Base-by-base conservation (phyloP, 2,113 vertebrate genomes). In the Hippocampus barbouri region DNA sequence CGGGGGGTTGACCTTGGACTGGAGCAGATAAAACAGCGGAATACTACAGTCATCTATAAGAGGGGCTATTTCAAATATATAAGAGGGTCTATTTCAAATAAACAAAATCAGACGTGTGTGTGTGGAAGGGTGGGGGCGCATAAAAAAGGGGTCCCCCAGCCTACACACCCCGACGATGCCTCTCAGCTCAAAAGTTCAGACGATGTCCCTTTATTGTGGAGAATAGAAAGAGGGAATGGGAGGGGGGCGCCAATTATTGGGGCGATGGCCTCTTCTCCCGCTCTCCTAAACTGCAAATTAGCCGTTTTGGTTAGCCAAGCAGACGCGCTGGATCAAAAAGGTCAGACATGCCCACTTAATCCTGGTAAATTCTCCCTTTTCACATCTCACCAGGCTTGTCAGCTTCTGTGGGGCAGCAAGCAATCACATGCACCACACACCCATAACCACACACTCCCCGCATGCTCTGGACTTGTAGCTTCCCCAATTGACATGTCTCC, bases 321-420 rank as follows among this genome's bases (percentile, higher is more conserved):
- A 87, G 82, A 85, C 74, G 62, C 67, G 68, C 75, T 66, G 76
- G 87, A 90, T 90, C 87, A 89, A 85, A 91, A 86, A 89, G 87
- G 87, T 91, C 87, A 87, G 85, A 90, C 85, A 83, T 90, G 87
- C 88, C 88, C 88, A 89, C 83, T 87, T 91, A 90, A 90, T 91
- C 90, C 90, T 73, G 79, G 79, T 80, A 87, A 89, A 86, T 81
- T 84, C 84, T 87, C 80, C 85, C 83, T 77, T 43, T 83, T 84
- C 84, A 83, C 86, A 87, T 89, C 86, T 90, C 82, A 63, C 84
- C 83, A 87, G 79, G 76, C 73, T 45, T 81, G 84, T 87, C 87
- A 85, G 88, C 86, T 83, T 80, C 86, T 79, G 82, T 85, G 85
- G 81, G 88, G 89, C 85, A 85, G 83, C 82, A 82, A 82, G 77